Percentiles rank a stretch among this genome's conserved stretches.
phyloP scores from a whole-genome alignment of 2,888 invertebrate species.

The Trichopria drosophilae region DNA sequence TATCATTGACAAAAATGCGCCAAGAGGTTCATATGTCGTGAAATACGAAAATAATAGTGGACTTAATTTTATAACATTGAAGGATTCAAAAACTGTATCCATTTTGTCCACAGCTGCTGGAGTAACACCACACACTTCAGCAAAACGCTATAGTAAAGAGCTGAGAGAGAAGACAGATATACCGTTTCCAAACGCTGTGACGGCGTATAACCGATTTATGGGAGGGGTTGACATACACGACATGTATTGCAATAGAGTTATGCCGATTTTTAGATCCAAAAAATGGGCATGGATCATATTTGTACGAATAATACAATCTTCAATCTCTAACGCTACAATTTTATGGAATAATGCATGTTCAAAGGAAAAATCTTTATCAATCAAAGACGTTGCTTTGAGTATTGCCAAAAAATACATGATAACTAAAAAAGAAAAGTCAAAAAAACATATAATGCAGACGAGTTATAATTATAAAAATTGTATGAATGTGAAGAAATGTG shows the following conservation, averaged over 20 bases:
- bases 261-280: slow-evolving; percentile 8
- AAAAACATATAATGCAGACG: too few species aligned
- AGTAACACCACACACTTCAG: too few species aligned
- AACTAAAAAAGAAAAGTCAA: too few species aligned
- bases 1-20: too few species aligned
- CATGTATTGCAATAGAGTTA: slow-evolving; percentile 1
- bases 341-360: slow-evolving; percentile 1
- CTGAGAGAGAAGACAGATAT: neutral
- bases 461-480: too few species aligned
- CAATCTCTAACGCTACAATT: slow-evolving; percentile 7
- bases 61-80: slow-evolving; percentile 4
- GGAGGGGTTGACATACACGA: slow-evolving; percentile 3
- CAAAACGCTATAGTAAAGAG: too few species aligned
- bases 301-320: slow-evolving; percentile 6
- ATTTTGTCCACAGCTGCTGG: slow-evolving; percentile 7
- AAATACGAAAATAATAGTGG: too few species aligned
- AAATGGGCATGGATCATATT: slow-evolving; percentile 10
- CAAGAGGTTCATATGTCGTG: too few species aligned
- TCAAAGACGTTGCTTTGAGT: neutral
- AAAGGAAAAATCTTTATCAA: neutral
- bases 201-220: slow-evolving; percentile 5
- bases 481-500: too few species aligned
- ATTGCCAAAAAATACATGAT: neutral
- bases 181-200: neutral
- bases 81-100: slow-evolving; percentile 6